phyloP scores from a whole-genome alignment of 2,797 vertebrate genomes.

The Crocodylus rhombifer region DNA sequence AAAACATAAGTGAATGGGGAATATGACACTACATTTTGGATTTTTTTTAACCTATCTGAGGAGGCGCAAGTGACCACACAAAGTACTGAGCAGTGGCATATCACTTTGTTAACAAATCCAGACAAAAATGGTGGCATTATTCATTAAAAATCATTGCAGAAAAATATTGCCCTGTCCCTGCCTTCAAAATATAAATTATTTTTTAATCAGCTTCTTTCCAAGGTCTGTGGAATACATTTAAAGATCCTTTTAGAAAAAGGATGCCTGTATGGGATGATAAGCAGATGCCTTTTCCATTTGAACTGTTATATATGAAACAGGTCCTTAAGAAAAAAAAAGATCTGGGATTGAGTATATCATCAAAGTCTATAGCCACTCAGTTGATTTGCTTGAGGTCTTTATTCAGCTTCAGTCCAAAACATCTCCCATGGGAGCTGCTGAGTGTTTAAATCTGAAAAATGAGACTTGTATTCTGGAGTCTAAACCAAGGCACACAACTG shows the following conservation, averaged over 20 bases:
- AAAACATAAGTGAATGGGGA: background rate
- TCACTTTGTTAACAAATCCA: background rate
- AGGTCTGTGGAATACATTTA: background rate
- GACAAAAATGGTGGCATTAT: background rate
- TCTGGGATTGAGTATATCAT: too few species aligned
- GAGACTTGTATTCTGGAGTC: background rate
- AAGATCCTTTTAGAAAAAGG: background rate
- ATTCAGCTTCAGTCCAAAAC: too few species aligned
- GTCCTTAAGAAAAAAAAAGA: too few species aligned
- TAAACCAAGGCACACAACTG: background rate
- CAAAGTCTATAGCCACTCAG: too few species aligned
- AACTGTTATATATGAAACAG: too few species aligned
- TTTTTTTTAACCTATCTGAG: background rate
- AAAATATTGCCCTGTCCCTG: background rate
- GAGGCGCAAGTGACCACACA: background rate
- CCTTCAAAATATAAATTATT: background rate
- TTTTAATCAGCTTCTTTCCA: background rate
- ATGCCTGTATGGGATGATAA: too few species aligned
- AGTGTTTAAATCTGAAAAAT: background rate
- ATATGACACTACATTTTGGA: background rate
- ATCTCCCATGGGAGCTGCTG: background rate
- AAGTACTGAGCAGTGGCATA: background rate
- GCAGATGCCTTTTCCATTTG: too few species aligned
- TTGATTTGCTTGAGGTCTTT: too few species aligned
- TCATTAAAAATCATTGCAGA: background rate